Evolutionary conservation across 2,888 invertebrate species (phyloP).

Genomic region (Cheilosia urbana): DNA sequence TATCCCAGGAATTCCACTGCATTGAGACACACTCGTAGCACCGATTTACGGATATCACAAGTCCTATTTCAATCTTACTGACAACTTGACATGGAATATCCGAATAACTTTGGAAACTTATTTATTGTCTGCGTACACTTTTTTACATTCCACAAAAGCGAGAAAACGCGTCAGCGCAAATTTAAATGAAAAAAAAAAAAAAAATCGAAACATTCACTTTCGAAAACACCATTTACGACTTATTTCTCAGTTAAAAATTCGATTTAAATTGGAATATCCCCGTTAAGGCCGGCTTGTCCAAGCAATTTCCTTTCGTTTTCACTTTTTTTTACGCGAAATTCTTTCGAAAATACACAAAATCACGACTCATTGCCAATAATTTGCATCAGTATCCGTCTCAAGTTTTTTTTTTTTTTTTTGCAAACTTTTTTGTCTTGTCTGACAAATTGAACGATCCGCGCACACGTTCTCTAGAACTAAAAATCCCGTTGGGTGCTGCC

Average conservation of each 20-base stretch:
- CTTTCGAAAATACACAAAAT: conserved; percentile 30
- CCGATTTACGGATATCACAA: neutral
- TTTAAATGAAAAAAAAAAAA: neutral
- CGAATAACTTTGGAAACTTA: conserved; percentile 7
- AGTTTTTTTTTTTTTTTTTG: conserved; percentile 10
- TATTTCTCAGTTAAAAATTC: conserved; percentile 28
- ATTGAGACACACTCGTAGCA: conserved; percentile 36
- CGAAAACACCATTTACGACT: conserved; percentile 63
- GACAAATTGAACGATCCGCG: conserved; percentile 58
- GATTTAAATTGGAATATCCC: conserved; percentile 28
- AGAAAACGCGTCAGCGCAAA: neutral
- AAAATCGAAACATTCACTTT: conserved; percentile 1
- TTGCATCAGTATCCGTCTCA: conserved; percentile 34
- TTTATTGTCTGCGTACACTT: neutral
- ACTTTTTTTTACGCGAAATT: conserved; percentile 24
- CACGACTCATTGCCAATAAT: conserved; percentile 60
- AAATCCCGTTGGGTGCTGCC: conserved; percentile 34
- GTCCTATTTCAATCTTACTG: conserved; percentile 20
- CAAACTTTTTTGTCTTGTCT: conserved; percentile 29
- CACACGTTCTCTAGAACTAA: conserved; percentile 33
- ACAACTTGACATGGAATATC: conserved; percentile 1
- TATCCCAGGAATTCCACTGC: conserved; percentile 12
- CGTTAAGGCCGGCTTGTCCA: conserved; percentile 21
- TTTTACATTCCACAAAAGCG: conserved; percentile 5
- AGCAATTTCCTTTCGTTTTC: conserved; percentile 28